Base-by-base conservation (phyloP, 2,888 invertebrate species). In the Trimorus sp. region DNA sequence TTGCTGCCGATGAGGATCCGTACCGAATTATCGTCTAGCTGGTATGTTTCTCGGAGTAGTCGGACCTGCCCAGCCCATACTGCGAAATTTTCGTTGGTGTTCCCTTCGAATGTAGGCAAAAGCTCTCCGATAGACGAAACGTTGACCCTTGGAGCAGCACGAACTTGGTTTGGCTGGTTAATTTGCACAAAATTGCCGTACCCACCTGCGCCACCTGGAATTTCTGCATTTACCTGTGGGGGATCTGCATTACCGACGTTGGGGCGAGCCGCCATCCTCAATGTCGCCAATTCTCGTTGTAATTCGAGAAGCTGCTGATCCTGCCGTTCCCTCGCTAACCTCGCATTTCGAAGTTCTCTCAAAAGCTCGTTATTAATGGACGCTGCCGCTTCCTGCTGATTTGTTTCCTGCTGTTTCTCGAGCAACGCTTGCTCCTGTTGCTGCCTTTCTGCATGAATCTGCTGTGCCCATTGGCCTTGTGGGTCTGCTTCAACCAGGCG, bases 21-120 rank as follows among this genome's bases (percentile, higher is more conserved):
- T 14, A 59, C 15, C 14, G 37, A 38, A 42, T 71, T 62, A 7
- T 83, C 79, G 15, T 71, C 63, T 9, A 83, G 14, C 8, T 51
- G 36, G 42, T 81, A 75, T 16, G 75, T 62, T 0, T 40, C 4
- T n/a, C 38, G 42, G 8, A 83, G 11, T 6, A 81, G 38, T 6
- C 15, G 7, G 9, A 78, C 36, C 37, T 83, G 83, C 42, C 59
- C 38, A 12, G 26, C 45, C 74, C 80, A 78, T 1, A 60, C 69
- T 9, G 58, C 11, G 54, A 78, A 83, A 1, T 71, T 45, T 1
- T 49, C 49, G 14, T 3, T 12, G 14, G 3, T 49, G 4, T 12
- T 7, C n/a, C 49, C 59, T 1, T 59, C 59, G n/a, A 16, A 60
- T 11, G 11, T 48, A 1, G 45, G 45, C n/a, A 60, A 26, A 26